These are phyloP conservation scores for Proteles cristata DNA, from an alignment of 2,113 vertebrate genomes.

Conservation along the genomic window DNA sequence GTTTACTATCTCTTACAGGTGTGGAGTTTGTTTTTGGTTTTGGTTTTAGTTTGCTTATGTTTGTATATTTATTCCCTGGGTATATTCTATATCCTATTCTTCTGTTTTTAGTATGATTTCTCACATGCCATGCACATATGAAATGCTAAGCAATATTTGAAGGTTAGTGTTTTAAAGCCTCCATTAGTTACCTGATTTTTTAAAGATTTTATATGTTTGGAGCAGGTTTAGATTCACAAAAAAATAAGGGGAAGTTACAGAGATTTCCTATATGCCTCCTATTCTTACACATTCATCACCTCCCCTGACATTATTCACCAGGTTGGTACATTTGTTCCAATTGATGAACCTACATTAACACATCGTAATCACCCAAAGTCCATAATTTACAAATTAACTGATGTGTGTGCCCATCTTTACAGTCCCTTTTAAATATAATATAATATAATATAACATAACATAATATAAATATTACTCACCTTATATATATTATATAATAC, in stretches of 20 bases:
- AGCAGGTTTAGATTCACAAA: background rate
- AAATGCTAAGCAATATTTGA: background rate
- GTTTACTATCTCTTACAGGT: background rate
- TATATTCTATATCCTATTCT: background rate
- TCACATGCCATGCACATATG: background rate
- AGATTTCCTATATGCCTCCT: background rate
- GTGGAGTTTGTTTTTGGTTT: background rate
- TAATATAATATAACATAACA: background rate
- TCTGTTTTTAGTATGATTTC: background rate
- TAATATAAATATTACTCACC: no score
- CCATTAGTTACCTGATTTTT: background rate
- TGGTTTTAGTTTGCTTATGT: background rate
- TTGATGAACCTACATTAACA: background rate
- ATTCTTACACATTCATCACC: fast-evolving
- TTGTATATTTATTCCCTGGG: background rate
- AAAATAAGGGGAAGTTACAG: background rate
- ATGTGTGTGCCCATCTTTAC: background rate
- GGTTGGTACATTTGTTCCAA: background rate
- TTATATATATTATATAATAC: no score
- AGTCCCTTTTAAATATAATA: background rate
- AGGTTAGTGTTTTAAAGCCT: background rate
- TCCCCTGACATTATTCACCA: background rate
- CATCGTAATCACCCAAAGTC: background rate
- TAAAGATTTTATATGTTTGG: background rate
- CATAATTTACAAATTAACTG: background rate